Evolutionary conservation across 2,888 invertebrate species (phyloP).

Genomic region (Busseola fusca): DNA sequence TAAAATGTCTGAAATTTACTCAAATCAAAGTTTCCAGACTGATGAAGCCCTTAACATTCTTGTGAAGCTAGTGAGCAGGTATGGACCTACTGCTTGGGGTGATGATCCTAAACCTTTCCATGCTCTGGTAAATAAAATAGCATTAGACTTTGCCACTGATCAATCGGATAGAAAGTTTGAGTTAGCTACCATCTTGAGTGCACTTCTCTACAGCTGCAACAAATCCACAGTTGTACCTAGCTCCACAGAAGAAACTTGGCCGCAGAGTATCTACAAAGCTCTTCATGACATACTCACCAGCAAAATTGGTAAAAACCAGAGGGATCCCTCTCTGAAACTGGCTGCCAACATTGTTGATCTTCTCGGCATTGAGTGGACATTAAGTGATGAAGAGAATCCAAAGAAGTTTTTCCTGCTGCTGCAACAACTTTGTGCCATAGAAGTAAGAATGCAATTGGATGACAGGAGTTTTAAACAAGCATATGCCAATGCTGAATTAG

Average conservation of each 20-base stretch:
- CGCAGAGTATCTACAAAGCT: constrained; percentile 94
- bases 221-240: constrained; percentile 90
- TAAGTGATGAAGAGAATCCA: constrained; percentile 93
- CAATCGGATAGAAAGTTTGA: constrained; percentile 97
- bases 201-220: constrained; percentile 92
- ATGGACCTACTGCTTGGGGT: constrained; percentile 93
- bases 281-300: constrained; percentile 95
- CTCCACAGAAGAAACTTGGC: constrained; percentile 93
- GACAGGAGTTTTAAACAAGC: constrained; percentile 95
- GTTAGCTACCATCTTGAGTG: constrained; percentile 93
- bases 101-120: constrained; percentile 94
- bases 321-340: constrained; percentile 96
- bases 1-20: constrained; percentile 95
- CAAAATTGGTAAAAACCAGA: constrained; percentile 95
- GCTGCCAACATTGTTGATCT: constrained; percentile 94
- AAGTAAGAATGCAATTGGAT: constrained; percentile 97
- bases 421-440: constrained; percentile 96
- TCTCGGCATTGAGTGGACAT: constrained; percentile 95
- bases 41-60: constrained; percentile 96
- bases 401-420: constrained; percentile 95
- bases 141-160: constrained; percentile 96
- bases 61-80: constrained; percentile 92
- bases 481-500: constrained; percentile 92
- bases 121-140: constrained; percentile 94
- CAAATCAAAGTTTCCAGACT: constrained; percentile 96